Base-by-base conservation (phyloP, 2,888 invertebrate genomes). In the Cinara cedri region DNA sequence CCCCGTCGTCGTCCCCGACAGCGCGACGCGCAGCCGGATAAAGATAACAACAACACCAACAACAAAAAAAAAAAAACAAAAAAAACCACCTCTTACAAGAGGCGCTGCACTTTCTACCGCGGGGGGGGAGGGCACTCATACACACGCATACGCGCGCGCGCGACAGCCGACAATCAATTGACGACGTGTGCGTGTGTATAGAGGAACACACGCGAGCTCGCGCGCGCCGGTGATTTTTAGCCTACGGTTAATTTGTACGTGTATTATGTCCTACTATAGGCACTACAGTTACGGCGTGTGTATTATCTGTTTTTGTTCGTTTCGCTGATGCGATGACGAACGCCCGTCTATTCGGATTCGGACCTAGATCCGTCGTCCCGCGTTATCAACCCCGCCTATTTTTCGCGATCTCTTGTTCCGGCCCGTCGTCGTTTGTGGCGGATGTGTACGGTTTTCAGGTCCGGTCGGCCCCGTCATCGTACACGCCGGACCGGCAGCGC, bases 161-260 rank as follows among this genome's bases (percentile, higher is more conserved):
- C 21, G 6, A 34, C 26, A 34, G 34, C 1, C 54, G 1, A 11
- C 57, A 54, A 70, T 70, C 68, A 70, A 70, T 54, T 26, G 34
- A 70, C 68, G 19, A n/a, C 68, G 4, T 26, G 13, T 16, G n/a
- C 68, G 34, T n/a, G n/a, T n/a, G n/a, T n/a, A n/a, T n/a, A n/a
- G n/a, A n/a, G 49, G 49, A 14, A n/a, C 65, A 21, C 14, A 44
- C 42, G 14, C 26, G 26, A 24, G 26, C 57, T 26, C 34, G 16
- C 13, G 42, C 13, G 46, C 9, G 21, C 44, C 42, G 19, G 54
- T 54, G 55, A 71, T 71, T 57, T 71, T 71, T 71, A n/a, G 13
- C 14, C 70, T 54, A 55, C 70, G n/a, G 57, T 72, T 60, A 72
- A 72, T 72, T 72, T 72, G 72, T 57, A 72, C 57, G 42, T n/a